phyloP scores from a whole-genome alignment of 2,888 invertebrate species.

The Liopterus haemorrhoidalis region DNA sequence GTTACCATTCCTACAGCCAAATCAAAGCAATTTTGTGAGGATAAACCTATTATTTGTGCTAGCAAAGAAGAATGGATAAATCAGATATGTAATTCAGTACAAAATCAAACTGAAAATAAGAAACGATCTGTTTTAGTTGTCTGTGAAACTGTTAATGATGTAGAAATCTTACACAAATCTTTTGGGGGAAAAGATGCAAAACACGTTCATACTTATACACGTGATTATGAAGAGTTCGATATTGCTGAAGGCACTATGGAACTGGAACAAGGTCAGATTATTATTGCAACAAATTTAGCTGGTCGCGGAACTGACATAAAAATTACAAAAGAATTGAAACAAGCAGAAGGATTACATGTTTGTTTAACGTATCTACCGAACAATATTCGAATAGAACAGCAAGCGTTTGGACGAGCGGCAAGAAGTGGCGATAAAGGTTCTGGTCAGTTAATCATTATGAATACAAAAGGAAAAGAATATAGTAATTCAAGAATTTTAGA shows the following conservation, averaged over 20 bases:
- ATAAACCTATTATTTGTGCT: conserved; percentile 28
- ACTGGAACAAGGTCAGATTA: conserved; percentile 31
- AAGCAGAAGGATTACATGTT: conserved; percentile 41
- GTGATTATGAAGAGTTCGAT: conserved; percentile 27
- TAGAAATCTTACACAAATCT: conserved; percentile 26
- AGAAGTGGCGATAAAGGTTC: conserved; percentile 40
- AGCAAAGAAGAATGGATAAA: conserved; percentile 24
- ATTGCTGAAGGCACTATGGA: conserved; percentile 16
- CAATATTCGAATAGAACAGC: conserved; percentile 41
- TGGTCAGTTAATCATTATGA: conserved; percentile 35
- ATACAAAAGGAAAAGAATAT: no score
- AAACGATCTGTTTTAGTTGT: conserved; percentile 37
- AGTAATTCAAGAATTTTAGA: conserved; percentile 27
- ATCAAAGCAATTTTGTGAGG: conserved; percentile 33
- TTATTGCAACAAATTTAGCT: conserved; percentile 42
- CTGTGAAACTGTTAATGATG: conserved; percentile 31
- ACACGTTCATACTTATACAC: conserved; percentile 23
- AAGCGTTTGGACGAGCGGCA: conserved; percentile 42
- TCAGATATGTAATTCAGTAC: conserved; percentile 17
- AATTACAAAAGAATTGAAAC: conserved; percentile 31
- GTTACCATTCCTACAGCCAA: conserved; percentile 37
- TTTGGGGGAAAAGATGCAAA: conserved; percentile 18
- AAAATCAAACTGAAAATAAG: conserved; percentile 19
- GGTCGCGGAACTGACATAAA: conserved; percentile 40
- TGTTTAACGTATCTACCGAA: conserved; percentile 41